A percentile compares a stretch with the other conserved stretches of the same genome.
Conservation (phyloP, 2,797 vertebrate genomes). For the Thaleichthys pacificus region DNA sequence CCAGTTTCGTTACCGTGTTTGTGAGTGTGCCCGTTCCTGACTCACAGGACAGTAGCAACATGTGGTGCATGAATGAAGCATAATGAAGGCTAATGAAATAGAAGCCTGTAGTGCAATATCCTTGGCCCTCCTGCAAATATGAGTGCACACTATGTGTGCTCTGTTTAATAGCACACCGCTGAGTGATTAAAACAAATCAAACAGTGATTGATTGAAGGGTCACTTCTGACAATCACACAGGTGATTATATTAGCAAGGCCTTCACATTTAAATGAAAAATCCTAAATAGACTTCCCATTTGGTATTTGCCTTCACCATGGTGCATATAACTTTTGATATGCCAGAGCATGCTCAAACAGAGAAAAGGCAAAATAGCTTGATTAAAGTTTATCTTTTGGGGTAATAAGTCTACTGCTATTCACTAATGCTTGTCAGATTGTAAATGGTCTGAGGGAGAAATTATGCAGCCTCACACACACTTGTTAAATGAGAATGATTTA, state of each 20-base stretch:
- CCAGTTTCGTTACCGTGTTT: not conserved
- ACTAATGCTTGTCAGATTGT: slow-evolving; percentile 83
- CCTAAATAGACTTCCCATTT: slow-evolving; percentile 72
- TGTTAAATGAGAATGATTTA: slow-evolving; percentile 70
- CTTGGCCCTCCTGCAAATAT: slow-evolving; percentile 30
- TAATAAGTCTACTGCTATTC: slow-evolving; percentile 81
- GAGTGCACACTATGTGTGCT: slow-evolving; percentile 44
- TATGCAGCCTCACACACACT: slow-evolving; percentile 75
- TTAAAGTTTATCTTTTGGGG: slow-evolving; percentile 85
- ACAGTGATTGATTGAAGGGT: slow-evolving; percentile 67
- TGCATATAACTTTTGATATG: slow-evolving; percentile 70
- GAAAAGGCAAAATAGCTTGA: slow-evolving; percentile 73
- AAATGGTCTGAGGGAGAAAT: slow-evolving; percentile 75
- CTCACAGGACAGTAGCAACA: slow-evolving; percentile 1
- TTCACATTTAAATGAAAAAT: slow-evolving; percentile 78
- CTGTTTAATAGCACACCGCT: slow-evolving; percentile 64
- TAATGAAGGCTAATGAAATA: slow-evolving; percentile 5
- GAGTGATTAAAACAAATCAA: slow-evolving; percentile 67
- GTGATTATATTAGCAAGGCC: slow-evolving; percentile 73
- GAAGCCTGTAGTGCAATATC: slow-evolving; percentile 42
- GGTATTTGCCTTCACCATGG: slow-evolving; percentile 74
- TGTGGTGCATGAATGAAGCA: slow-evolving; percentile 35
- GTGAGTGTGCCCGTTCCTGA: not conserved
- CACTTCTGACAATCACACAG: slow-evolving; percentile 59
- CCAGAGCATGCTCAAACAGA: slow-evolving; percentile 77